A percentile compares a stretch with the other conserved stretches of the same genome.
Conservation (phyloP, 2,888 invertebrate genomes). For the Phalangium opilio region DNA sequence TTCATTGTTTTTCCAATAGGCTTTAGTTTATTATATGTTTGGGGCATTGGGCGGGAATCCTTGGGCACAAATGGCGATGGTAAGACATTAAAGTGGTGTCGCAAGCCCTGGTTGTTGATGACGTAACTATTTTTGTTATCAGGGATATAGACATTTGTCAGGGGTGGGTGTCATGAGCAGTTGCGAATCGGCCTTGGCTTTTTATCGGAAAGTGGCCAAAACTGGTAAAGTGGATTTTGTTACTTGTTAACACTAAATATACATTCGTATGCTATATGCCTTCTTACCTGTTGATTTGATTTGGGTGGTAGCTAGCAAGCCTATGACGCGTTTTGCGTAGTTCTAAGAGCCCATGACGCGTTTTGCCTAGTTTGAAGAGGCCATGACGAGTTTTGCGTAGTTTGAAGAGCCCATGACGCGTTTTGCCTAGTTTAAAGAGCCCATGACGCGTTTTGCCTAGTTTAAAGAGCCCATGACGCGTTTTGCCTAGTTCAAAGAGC, state of each 20-base stretch:
- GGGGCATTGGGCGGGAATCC: constrained; percentile 80
- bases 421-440: too few species aligned
- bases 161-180: constrained; percentile 75
- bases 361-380: too few species aligned
- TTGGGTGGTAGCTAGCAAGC: too few species aligned
- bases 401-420: too few species aligned
- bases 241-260: constrained; percentile 54
- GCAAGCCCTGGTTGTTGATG: background rate
- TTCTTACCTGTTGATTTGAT: too few species aligned
- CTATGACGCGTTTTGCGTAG: too few species aligned
- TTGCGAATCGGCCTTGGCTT: constrained; percentile 79
- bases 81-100: constrained; percentile 19
- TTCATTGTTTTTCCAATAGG: constrained; percentile 18
- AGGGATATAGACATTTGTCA: constrained; percentile 82
- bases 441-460: too few species aligned
- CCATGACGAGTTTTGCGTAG: too few species aligned
- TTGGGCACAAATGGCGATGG: constrained; percentile 86
- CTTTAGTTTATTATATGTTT: constrained; percentile 79
- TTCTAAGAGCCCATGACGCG: too few species aligned
- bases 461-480: too few species aligned
- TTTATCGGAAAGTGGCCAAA: constrained; percentile 77
- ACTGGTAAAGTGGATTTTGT: constrained; percentile 60
- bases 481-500: too few species aligned
- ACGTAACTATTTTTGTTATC: background rate
- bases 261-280: too few species aligned